Evolutionary conservation across 2,888 invertebrate species (phyloP).

Genomic region (Pycnomerus fuliginosus): DNA sequence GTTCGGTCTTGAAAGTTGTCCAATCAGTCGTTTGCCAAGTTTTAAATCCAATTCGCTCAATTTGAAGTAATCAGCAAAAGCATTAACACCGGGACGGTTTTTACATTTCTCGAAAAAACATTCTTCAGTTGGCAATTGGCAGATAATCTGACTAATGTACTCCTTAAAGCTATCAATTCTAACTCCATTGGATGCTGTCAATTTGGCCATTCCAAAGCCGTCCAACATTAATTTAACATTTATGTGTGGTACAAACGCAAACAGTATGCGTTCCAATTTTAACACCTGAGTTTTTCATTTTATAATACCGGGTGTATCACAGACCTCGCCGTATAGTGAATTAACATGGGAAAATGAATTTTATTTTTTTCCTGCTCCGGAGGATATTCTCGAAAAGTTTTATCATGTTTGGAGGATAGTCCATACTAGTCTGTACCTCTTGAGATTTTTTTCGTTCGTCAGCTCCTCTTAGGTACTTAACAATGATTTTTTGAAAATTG

Average conservation of each 20-base stretch:
- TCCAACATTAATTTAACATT: slow-evolving; percentile 3
- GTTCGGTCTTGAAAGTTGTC: background rate
- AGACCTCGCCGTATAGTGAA: too few species aligned
- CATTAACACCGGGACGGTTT: background rate
- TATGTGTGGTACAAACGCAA: slow-evolving; percentile 5
- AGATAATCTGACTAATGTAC: background rate
- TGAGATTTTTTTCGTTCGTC: too few species aligned
- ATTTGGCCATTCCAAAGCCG: background rate
- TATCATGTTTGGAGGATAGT: too few species aligned
- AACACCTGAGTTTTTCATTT: background rate
- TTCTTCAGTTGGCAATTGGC: background rate
- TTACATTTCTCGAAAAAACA: slow-evolving; percentile 1
- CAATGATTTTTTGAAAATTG: too few species aligned
- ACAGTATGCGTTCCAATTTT: slow-evolving; percentile 5
- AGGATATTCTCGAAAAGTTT: too few species aligned
- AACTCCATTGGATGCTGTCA: background rate
- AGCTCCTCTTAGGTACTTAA: too few species aligned
- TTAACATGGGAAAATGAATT: too few species aligned
- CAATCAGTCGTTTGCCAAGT: background rate
- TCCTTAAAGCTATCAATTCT: background rate
- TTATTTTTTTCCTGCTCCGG: too few species aligned
- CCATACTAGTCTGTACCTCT: too few species aligned
- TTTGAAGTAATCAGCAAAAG: background rate
- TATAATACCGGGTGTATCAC: too few species aligned
- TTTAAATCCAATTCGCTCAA: background rate